phyloP scores from a whole-genome alignment of 2,888 invertebrate species.

The Trachelus tabidus region DNA sequence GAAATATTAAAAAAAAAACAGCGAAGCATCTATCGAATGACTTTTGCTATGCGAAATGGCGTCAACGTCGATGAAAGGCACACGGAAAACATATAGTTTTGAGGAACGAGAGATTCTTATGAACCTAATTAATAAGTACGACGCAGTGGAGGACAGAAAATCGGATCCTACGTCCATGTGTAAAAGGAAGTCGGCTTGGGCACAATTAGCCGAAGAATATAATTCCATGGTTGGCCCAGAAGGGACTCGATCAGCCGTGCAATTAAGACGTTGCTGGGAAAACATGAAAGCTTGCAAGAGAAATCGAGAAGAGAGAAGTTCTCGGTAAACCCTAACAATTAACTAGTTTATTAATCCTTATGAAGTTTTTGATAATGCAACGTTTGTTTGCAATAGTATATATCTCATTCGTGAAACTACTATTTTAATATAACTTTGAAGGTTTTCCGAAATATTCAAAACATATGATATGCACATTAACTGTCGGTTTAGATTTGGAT shows the following conservation, averaged over 20 bases:
- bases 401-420: background rate
- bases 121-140: slow-evolving; percentile 46
- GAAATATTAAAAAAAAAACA: background rate
- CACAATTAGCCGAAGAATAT: slow-evolving; percentile 46
- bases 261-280: slow-evolving; percentile 51
- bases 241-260: slow-evolving; percentile 41
- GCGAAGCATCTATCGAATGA: background rate
- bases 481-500: background rate
- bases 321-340: slow-evolving; percentile 30
- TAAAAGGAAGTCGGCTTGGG: slow-evolving; percentile 51
- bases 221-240: slow-evolving; percentile 45
- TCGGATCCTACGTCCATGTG: slow-evolving; percentile 45
- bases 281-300: slow-evolving; percentile 53
- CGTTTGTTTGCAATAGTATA: background rate
- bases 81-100: slow-evolving; percentile 52
- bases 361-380: background rate
- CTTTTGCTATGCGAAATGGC: slow-evolving; percentile 35
- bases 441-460: background rate
- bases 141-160: slow-evolving; percentile 40
- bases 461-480: too few species aligned
- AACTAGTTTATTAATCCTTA: background rate
- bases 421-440: background rate
- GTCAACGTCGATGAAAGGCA: slow-evolving; percentile 42
- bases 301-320: slow-evolving; percentile 46
- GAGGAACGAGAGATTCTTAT: slow-evolving; percentile 50